Evolutionary conservation across 92 coral and sea anemone species (phyloP), one percentile per base, ranked within the genome.

Genomic region (Epizoanthus stellaris): DNA sequence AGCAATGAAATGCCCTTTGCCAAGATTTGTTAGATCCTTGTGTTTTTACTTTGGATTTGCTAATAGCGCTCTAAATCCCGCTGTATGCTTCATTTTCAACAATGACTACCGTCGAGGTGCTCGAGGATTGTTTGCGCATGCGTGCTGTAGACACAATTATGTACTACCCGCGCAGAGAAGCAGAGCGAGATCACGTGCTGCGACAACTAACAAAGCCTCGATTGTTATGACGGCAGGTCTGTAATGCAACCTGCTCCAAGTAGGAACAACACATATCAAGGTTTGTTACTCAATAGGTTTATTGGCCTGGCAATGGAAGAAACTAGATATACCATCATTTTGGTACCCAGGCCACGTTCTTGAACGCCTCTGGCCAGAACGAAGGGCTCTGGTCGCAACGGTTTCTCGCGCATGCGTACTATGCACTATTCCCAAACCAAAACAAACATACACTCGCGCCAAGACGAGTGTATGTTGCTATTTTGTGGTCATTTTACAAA

Each of bases 31-130:
- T 25, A 38, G 30, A 66, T 66, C 38, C 70, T 25, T 66, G 70
- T 66, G 40, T 66, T 66, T 66, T 4, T 3, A 4, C 39, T 30
- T 66, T 15, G 70, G 70, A 30, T 66, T 66, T 15, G 57, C 82
- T 25, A 45, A 76, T 13, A 76, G 40, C 40, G 82, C 82, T 59
- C 12, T 76, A 14, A 76, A 76, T 12, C 82, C 82, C 3, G 60
- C 62, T 2, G 20, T 76, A 6, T 76, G 62, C 68, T 76, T 76
- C 17, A 19, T 42, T 4, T 76, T 76, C 64, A 76, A 59, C 34
- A 45, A 76, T 7, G 82, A 76, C 19, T 76, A 53, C 66, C 69
- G 82, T 59, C 82, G 12, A 11, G 82, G 82, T 66, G 39, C 38
- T 30, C 70, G 70, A 8, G 13, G 15, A 66, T 8, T 25, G 15